Base-by-base conservation (phyloP, 2,797 vertebrate genomes). In the Agapornis canus region DNA sequence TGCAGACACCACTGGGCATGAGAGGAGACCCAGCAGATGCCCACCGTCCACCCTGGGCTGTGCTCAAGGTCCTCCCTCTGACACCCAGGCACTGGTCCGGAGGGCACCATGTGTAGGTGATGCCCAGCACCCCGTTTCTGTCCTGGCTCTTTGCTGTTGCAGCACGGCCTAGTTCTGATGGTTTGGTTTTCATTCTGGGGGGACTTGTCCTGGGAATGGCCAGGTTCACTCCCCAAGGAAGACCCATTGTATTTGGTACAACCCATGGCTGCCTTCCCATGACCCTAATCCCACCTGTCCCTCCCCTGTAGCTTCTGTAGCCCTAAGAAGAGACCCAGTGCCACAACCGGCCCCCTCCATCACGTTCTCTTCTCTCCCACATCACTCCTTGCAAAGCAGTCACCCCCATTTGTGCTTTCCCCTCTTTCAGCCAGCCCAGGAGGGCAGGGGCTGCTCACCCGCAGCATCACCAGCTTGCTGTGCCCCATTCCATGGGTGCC, bases 381-480 rank as follows among this genome's bases (percentile, higher is more conserved):
- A 21, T 54, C 17, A 40, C 12, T 49, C 59, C 59, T 56, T 14
- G 9, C 16, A 17, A 9, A 66, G 29, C 11, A 21, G 9, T 6
- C 57, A 5, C 27, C 35, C 23, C 18, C 49, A 19, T 13, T 43
- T 35, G 13, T 25, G 18, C 18, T 31, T 35, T 18, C 35, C 56
- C 65, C 51, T 32, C 45, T 20, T 65, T 43, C 45, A 42, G 57
- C 39, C 65, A 42, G 13, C 11, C 39, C 63, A 70, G 56, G 39
- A 39, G 49, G 59, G n/a, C 73, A 35, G 90, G 14, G 25, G 48
- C 66, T 61, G 42, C 42, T 59, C 1, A 1, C 49, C 47, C 2
- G 0, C 45, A 45, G 32, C 77, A 35, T 10, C 7, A 1, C 26
- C 48, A 54, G 19, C 69, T 64, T 59, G 37, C 39, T 1, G 0